Evolutionary conservation across 2,113 vertebrate genomes (phyloP), one percentile per base, ranked within the genome.

Genomic region (Rousettus leschenaultii): DNA sequence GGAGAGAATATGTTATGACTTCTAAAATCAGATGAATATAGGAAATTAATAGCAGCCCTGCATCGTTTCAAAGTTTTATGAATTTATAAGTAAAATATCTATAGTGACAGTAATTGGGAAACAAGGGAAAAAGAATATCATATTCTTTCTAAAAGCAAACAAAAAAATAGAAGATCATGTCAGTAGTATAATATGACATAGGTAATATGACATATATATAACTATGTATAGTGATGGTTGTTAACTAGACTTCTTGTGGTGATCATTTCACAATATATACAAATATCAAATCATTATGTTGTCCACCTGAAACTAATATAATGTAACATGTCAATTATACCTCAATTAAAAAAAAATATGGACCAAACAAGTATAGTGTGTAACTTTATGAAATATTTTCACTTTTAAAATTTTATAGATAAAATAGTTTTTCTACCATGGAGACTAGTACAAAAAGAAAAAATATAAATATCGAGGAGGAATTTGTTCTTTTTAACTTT

Each of bases 401-500:
- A 68, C 6, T 61, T 51, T 89, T 63, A 63, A 30, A 38, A 53
- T 68, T 85, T 95, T 53, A 12, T 48, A 24, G 2, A 35, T 57
- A 57, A 78, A 94, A 57, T 91, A 51, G 0, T 86, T 74, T 24
- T 80, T 86, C 38, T 28, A 38, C 85, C 7, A 7, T 51, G 21
- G 5, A 92, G 24, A 68, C 9, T 84, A 40, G 73, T 15, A n/a
- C 12, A 86, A 59, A 86, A 48, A 19, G 35, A 80, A 77, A 51
- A 57, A 53, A 73, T 70, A 75, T 48, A 86, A 61, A 51, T 79
- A 83, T 57, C 84, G 22, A 83, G 59, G 10, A 88, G 40, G 7
- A 75, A 65, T 88, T 89, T 86, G 33, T 57, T 79, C 18, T 84
- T 92, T 94, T 30, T 88, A 68, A 15, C 33, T 91, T 61, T 92